A percentile compares a stretch with the other conserved stretches of the same genome.
phyloP scores from a whole-genome alignment of 2,888 invertebrate species.

The Gari tellinella region DNA sequence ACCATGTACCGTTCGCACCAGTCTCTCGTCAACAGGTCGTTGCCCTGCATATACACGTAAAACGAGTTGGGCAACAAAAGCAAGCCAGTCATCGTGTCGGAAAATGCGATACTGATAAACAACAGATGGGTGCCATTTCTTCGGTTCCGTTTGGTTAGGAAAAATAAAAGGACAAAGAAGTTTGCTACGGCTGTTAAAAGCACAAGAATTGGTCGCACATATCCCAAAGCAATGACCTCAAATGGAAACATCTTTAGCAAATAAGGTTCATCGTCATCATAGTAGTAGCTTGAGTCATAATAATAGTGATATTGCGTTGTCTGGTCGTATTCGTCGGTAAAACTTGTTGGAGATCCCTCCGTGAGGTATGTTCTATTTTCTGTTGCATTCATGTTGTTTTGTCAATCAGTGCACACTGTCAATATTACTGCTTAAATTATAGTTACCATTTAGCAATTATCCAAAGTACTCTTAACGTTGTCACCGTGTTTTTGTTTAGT shows the following conservation, averaged over 20 bases:
- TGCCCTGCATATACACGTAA: slow-evolving; percentile 26
- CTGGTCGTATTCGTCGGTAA: no score
- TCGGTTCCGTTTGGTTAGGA: slow-evolving; percentile 24
- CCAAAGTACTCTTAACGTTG: no score
- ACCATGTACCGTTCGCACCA: slow-evolving; percentile 43
- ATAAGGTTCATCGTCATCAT: no score
- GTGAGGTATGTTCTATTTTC: no score
- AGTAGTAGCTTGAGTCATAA: no score
- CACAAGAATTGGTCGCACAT: slow-evolving; percentile 27
- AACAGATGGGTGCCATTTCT: slow-evolving; percentile 38
- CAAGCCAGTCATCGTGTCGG: slow-evolving; percentile 45
- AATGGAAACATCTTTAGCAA: slow-evolving; percentile 27
- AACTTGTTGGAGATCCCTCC: no score
- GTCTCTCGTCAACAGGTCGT: not conserved
- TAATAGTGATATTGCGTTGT: no score
- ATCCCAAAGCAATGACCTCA: slow-evolving; percentile 35
- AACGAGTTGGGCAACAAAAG: slow-evolving; percentile 43
- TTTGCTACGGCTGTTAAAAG: slow-evolving; percentile 40
- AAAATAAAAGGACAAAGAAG: slow-evolving; percentile 30
- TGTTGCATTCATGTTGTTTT: no score
- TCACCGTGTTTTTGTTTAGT: no score
- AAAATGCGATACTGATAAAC: slow-evolving; percentile 48
- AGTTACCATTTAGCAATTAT: no score
- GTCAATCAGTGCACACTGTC: no score
- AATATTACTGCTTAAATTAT: no score